phyloP scores from a whole-genome alignment of 2,888 invertebrate genomes.

The Parnassius glacialis region DNA sequence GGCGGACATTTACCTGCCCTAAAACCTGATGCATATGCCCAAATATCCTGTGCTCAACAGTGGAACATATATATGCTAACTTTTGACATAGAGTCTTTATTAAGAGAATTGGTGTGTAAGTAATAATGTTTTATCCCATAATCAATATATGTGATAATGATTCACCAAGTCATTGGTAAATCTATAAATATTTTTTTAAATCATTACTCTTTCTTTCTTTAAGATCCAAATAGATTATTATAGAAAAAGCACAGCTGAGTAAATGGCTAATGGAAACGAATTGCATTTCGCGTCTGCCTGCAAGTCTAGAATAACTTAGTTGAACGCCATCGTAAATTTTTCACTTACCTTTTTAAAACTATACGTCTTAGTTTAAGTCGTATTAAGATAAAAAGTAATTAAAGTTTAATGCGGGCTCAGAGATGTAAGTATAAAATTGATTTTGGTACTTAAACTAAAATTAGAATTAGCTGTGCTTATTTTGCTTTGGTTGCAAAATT shows the following conservation, averaged over 20 bases:
- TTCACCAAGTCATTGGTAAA: too few relatives aligned
- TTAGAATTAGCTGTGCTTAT: not conserved
- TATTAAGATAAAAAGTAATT: constrained; percentile 26
- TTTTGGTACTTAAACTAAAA: not conserved
- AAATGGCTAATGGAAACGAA: constrained; percentile 71
- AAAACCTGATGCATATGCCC: too few relatives aligned
- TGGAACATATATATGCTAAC: too few relatives aligned
- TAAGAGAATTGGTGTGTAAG: too few relatives aligned
- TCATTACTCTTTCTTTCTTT: too few relatives aligned
- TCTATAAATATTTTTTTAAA: too few relatives aligned
- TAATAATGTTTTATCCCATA: too few relatives aligned
- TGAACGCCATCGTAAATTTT: constrained; percentile 54
- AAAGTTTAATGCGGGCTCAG: constrained; percentile 20
- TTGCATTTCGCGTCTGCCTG: constrained; percentile 44
- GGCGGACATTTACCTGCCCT: too few relatives aligned
- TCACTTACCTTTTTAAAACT: constrained; percentile 57
- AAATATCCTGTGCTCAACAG: too few relatives aligned
- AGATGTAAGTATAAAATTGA: constrained; percentile 5
- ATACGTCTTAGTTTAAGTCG: constrained; percentile 58
- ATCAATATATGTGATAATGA: too few relatives aligned
- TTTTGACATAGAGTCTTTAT: too few relatives aligned
- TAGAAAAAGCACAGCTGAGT: constrained; percentile 31
- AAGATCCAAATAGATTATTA: constrained; percentile 5
- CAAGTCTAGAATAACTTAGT: constrained; percentile 27
- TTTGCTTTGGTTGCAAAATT: too few relatives aligned